These are phyloP conservation scores for Anoncus sp. DNA, from an alignment of 2,888 invertebrate species.

Conservation along the genomic window DNA sequence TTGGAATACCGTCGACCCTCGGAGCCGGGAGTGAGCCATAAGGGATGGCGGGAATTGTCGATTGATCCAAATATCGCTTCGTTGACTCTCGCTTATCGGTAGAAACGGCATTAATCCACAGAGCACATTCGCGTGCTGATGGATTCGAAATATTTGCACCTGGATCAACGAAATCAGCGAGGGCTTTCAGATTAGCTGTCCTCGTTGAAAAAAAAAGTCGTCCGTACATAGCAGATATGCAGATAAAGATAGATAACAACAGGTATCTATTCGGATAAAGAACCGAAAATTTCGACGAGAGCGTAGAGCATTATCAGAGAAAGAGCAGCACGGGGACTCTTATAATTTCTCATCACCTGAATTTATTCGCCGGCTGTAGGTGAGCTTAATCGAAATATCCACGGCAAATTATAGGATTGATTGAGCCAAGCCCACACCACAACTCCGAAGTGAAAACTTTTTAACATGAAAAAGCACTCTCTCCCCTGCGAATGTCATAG, in stretches of 20 bases:
- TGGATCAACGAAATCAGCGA: conserved; percentile 39
- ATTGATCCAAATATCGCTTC: conserved; percentile 52
- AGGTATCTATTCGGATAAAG: conserved; percentile 12
- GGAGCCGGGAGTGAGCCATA: conserved; percentile 19
- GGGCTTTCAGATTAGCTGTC: background rate
- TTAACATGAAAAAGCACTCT: conserved; percentile 35
- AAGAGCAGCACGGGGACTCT: conserved; percentile 13
- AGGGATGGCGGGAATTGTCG: conserved; percentile 39
- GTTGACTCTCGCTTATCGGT: conserved; percentile 51
- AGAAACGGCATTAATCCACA: conserved; percentile 48
- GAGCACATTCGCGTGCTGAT: conserved; percentile 39
- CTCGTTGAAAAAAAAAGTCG: conserved; percentile 9
- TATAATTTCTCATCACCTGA: conserved; percentile 30
- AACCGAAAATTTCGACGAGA: conserved; percentile 10
- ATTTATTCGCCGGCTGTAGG: conserved; percentile 13
- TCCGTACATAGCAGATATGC: conserved; percentile 16
- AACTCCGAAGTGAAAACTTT: conserved; percentile 32
- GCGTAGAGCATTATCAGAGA: conserved; percentile 1
- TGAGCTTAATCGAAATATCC: conserved; percentile 27
- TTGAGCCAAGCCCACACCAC: conserved; percentile 3
- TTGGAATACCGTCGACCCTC: conserved; percentile 67
- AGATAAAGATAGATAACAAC: conserved; percentile 16
- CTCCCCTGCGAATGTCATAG: conserved; percentile 21
- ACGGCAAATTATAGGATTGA: conserved; percentile 16
- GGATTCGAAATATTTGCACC: conserved; percentile 49